These are phyloP conservation scores for Pseudanteris insignis DNA, from an alignment of 2,888 invertebrate species.

Conservation along the genomic window DNA sequence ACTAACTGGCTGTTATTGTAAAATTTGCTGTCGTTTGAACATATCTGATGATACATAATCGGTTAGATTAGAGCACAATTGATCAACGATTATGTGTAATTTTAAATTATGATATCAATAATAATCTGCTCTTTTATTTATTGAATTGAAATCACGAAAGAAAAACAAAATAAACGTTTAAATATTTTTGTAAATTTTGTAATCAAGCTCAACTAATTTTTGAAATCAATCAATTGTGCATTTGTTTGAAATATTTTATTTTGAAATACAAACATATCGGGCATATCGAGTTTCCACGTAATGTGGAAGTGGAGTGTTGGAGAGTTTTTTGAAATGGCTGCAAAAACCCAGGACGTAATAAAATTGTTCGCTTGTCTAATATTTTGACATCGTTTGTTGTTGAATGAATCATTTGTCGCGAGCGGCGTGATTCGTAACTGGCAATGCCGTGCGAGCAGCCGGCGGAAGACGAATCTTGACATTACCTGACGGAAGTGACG, in stretches of 20 bases:
- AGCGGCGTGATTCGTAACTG: conserved; percentile 21
- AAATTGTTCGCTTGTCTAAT: background rate
- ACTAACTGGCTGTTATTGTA: conserved; percentile 23
- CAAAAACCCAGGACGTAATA: too few species aligned
- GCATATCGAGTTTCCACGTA: too few species aligned
- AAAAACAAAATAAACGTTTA: too few species aligned
- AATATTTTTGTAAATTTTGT: background rate
- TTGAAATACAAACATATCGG: too few species aligned
- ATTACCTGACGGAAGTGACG: conserved; percentile 65
- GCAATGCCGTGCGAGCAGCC: conserved; percentile 48
- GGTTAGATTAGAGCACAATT: conserved; percentile 34
- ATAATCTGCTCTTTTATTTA: too few species aligned
- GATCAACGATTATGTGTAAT: conserved; percentile 24
- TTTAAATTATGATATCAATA: conserved; percentile 24
- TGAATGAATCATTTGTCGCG: conserved; percentile 18
- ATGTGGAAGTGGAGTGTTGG: too few species aligned
- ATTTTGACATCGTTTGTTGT: conserved; percentile 12
- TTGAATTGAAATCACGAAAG: too few species aligned
- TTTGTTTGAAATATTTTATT: too few species aligned
- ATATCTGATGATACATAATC: conserved; percentile 32
- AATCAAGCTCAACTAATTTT: background rate
- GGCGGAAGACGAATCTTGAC: conserved; percentile 66
- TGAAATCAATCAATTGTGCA: too few species aligned
- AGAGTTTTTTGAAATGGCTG: too few species aligned
- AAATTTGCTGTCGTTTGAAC: conserved; percentile 14